Evolutionary conservation across 2,797 vertebrate genomes (phyloP).

Genomic region (Pipistrellus pipistrellus): DNA sequence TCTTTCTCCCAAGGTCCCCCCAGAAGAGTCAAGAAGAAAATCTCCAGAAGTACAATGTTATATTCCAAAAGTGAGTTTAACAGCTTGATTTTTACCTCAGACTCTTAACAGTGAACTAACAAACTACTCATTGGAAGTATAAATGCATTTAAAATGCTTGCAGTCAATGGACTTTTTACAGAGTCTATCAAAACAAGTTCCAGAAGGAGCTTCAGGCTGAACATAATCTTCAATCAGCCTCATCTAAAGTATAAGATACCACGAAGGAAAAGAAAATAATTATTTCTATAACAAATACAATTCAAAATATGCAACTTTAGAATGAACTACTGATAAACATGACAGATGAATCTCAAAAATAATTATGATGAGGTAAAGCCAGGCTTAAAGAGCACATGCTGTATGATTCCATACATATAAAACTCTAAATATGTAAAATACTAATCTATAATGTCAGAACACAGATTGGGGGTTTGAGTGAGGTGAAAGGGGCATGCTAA

Average conservation of each 20-base stretch:
- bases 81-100: slow-evolving; percentile 66
- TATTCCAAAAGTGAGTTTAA: slow-evolving; percentile 46
- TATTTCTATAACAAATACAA: slow-evolving; percentile 56
- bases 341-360: slow-evolving; percentile 47
- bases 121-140: slow-evolving; percentile 6
- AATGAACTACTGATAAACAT: slow-evolving; percentile 17
- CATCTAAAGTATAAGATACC: slow-evolving; percentile 18
- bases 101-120: slow-evolving; percentile 26
- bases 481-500: neutral
- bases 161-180: slow-evolving; percentile 1
- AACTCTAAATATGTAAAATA: slow-evolving; percentile 36
- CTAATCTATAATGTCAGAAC: slow-evolving; percentile 17
- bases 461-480: neutral
- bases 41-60: slow-evolving; percentile 58
- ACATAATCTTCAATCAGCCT: slow-evolving; percentile 36
- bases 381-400: neutral
- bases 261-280: slow-evolving; percentile 43
- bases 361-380: slow-evolving; percentile 13
- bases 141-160: slow-evolving; percentile 47
- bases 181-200: slow-evolving; percentile 26
- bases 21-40: slow-evolving; percentile 43
- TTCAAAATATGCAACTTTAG: slow-evolving; percentile 42
- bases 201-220: slow-evolving; percentile 30
- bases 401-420: neutral
- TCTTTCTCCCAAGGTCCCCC: slow-evolving; percentile 60